These are phyloP conservation scores for Megaceryle maxima DNA, from an alignment of 2,113 vertebrate genomes.

Conservation along the genomic window DNA sequence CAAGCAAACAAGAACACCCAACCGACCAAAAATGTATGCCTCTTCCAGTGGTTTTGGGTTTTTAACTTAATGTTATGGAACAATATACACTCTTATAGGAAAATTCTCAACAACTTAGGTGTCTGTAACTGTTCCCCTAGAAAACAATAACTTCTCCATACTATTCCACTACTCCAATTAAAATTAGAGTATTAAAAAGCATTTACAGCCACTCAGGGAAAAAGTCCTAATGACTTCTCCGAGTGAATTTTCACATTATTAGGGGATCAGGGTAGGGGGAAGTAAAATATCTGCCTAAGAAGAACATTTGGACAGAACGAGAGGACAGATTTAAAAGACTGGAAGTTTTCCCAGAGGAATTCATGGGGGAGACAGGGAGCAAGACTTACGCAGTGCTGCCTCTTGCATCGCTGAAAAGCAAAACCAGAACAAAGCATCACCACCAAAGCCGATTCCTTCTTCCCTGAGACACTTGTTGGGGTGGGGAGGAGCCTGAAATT, in stretches of 20 bases:
- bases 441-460: not conserved
- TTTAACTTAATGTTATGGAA: not conserved
- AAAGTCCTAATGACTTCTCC: not conserved
- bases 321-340: not conserved
- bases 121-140: not conserved
- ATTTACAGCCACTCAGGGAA: not conserved
- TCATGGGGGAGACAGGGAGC: not conserved
- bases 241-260: not conserved
- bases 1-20: not conserved
- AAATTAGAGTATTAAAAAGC: not conserved
- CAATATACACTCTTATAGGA: not conserved
- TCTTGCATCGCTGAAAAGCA: not conserved
- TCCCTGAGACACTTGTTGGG: not conserved
- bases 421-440: not conserved
- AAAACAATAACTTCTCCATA: fast-evolving
- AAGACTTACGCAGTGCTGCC: not conserved
- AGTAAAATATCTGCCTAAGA: not conserved
- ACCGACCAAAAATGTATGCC: not conserved
- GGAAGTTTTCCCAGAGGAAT: not conserved
- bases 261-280: fast-evolving
- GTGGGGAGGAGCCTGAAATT: not conserved
- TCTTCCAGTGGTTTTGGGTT: not conserved
- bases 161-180: not conserved
- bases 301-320: not conserved
- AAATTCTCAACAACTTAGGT: not conserved